Evolutionary conservation across 2,888 invertebrate genomes (phyloP).

Genomic region (Calameuta idolon): DNA sequence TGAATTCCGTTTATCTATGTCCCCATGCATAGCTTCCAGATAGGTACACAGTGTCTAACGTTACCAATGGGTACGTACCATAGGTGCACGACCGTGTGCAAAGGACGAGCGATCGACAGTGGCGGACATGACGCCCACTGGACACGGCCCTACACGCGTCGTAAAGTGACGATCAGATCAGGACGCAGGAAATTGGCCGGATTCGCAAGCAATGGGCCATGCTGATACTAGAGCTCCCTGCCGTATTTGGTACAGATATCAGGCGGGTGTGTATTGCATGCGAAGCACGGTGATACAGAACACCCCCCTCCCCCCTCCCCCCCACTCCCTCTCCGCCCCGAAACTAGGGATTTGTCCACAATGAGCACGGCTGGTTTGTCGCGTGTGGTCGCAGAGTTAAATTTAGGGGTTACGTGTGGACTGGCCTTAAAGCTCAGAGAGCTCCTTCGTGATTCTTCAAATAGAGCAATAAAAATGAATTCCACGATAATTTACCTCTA

Average conservation of each 20-base stretch:
- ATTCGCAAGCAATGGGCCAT: slow-evolving; percentile 66
- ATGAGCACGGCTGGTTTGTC: not conserved
- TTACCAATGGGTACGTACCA: slow-evolving; percentile 11
- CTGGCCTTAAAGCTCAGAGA: not conserved
- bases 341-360: not conserved
- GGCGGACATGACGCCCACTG: slow-evolving; percentile 5
- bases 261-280: slow-evolving; percentile 1
- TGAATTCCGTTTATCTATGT: slow-evolving; percentile 7
- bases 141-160: slow-evolving; percentile 55
- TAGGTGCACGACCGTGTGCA: not conserved
- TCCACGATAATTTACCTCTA: not conserved
- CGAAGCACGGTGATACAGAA: not conserved
- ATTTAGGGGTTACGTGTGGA: not conserved
- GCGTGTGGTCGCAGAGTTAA: not conserved
- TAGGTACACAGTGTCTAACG: slow-evolving; percentile 14
- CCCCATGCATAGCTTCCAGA: slow-evolving; percentile 6
- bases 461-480: not conserved
- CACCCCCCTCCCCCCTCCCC: not conserved
- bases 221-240: slow-evolving; percentile 55
- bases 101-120: slow-evolving; percentile 13
- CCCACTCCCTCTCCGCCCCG: too few relatives aligned
- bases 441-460: not conserved
- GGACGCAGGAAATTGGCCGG: slow-evolving; percentile 65
- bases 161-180: slow-evolving; percentile 67
- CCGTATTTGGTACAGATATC: slow-evolving; percentile 45